These are phyloP conservation scores for Microcebus griseorufus DNA, from an alignment of 2,113 vertebrate genomes.

Conservation along the genomic window DNA sequence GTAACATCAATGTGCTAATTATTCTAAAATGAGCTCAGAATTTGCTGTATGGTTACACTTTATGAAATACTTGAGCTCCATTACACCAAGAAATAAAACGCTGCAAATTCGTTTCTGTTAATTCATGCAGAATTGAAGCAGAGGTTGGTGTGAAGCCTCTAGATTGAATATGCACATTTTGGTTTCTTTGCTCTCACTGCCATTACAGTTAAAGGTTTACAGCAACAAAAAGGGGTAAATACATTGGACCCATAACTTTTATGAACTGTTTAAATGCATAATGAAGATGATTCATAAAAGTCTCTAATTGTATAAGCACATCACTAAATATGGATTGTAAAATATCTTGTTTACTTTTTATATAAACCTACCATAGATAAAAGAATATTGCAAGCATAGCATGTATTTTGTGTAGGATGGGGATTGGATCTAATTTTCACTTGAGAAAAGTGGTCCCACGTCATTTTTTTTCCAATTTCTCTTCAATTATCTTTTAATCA, in stretches of 20 bases:
- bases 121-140: slow-evolving; percentile 81
- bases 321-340: slow-evolving; percentile 73
- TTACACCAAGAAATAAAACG: slow-evolving; percentile 80
- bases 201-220: slow-evolving; percentile 71
- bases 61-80: slow-evolving; percentile 83
- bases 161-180: slow-evolving; percentile 57
- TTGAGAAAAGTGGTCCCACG: background rate
- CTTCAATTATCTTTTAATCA: background rate
- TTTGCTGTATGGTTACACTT: slow-evolving; percentile 78
- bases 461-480: background rate
- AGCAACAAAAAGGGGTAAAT: slow-evolving; percentile 61
- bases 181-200: slow-evolving; percentile 66
- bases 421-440: background rate
- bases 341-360: slow-evolving; percentile 80
- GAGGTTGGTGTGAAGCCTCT: slow-evolving; percentile 25
- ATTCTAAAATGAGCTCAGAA: slow-evolving; percentile 81
- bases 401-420: background rate
- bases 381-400: slow-evolving; percentile 45
- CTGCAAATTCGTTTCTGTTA: slow-evolving; percentile 81
- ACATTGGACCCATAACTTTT: slow-evolving; percentile 65
- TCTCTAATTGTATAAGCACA: slow-evolving; percentile 71
- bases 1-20: slow-evolving; percentile 74
- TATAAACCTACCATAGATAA: slow-evolving; percentile 61
- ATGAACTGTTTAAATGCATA: slow-evolving; percentile 73
- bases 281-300: slow-evolving; percentile 76